phyloP scores from a whole-genome alignment of 2,797 vertebrate genomes.

The Steatocranus sp. region DNA sequence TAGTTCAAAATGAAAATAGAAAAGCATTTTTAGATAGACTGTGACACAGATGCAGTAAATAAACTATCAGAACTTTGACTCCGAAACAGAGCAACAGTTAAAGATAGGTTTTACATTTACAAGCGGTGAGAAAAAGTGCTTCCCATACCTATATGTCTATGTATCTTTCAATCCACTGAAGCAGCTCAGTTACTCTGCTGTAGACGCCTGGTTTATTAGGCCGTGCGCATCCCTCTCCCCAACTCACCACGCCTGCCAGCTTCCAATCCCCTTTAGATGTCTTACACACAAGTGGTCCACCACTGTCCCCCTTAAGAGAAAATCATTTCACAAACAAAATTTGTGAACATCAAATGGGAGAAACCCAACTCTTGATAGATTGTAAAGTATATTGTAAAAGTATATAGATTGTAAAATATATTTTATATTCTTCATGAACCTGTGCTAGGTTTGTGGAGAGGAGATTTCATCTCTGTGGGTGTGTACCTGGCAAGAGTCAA shows the following conservation, averaged over 20 bases:
- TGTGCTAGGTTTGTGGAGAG: background rate
- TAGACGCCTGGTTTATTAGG: constrained; percentile 76
- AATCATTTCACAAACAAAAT: background rate
- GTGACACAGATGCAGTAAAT: background rate
- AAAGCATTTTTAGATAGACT: background rate
- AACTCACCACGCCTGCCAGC: constrained; percentile 78
- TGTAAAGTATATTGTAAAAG: background rate
- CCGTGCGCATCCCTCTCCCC: constrained; percentile 76
- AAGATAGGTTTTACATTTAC: background rate
- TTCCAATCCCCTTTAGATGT: constrained; percentile 63
- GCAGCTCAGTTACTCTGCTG: constrained; percentile 65
- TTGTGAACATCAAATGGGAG: background rate
- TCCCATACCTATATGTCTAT: constrained; percentile 32
- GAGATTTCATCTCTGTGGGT: background rate
- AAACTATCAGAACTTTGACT: background rate
- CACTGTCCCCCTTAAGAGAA: constrained; percentile 73
- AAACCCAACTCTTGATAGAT: rapidly evolving
- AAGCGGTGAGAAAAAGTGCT: background rate
- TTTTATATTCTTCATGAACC: background rate
- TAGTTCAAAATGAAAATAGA: background rate
- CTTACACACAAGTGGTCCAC: constrained; percentile 75
- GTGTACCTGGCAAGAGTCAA: constrained; percentile 80
- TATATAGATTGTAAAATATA: background rate
- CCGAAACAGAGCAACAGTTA: background rate
- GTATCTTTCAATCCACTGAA: constrained; percentile 60